phyloP scores from a whole-genome alignment of 2,113 vertebrate genomes.

The Sceloporus undulatus region DNA sequence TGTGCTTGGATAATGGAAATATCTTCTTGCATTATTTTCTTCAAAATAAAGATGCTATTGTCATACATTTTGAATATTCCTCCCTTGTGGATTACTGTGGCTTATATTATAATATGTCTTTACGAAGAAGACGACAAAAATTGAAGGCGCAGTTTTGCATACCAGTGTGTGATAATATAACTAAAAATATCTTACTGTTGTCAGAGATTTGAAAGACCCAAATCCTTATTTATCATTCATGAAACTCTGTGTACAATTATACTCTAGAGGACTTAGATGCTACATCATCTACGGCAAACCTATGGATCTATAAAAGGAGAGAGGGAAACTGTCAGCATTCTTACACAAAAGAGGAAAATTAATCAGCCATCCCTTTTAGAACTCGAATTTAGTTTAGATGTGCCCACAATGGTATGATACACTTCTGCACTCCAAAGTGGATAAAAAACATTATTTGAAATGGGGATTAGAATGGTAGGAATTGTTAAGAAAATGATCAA shows the following conservation, averaged over 20 bases:
- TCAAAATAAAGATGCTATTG: neutral
- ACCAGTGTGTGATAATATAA: neutral
- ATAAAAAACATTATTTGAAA: rapidly evolving
- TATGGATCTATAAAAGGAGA: neutral
- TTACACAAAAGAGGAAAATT: constrained; percentile 15
- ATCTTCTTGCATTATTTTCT: neutral
- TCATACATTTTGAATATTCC: constrained; percentile 39
- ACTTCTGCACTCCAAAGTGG: rapidly evolving
- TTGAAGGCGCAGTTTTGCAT: neutral
- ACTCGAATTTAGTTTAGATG: neutral
- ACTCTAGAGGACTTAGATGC: constrained; percentile 10
- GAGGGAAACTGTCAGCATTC: neutral
- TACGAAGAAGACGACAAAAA: constrained; percentile 30
- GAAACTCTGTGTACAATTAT: constrained; percentile 4
- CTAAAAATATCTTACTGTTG: constrained; percentile 32
- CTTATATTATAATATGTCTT: neutral
- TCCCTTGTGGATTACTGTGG: constrained; percentile 26
- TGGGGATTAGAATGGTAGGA: neutral
- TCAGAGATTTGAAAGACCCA: constrained; percentile 23
- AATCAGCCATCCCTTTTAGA: neutral
- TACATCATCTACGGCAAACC: constrained; percentile 13
- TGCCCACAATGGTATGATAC: neutral
- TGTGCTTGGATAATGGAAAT: neutral
- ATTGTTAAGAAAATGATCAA: rapidly evolving
- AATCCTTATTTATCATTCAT: constrained; percentile 37